Evolutionary conservation across 2,797 vertebrate species (phyloP).

Genomic region (Rhabdophis nuchalis): DNA sequence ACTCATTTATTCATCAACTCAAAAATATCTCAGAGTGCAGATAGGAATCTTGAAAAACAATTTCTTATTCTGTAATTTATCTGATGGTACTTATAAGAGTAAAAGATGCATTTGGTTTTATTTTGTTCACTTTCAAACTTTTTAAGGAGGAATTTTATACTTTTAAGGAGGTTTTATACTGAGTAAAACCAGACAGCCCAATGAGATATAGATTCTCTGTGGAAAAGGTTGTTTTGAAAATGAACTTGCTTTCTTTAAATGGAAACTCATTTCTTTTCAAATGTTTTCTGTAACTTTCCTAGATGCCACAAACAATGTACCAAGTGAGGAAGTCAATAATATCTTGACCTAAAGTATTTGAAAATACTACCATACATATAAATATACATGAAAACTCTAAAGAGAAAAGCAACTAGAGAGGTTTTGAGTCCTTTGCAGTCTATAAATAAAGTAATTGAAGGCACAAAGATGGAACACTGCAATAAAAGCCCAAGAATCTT

Average conservation of each 20-base stretch:
- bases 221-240: neutral
- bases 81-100: neutral
- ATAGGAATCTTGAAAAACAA: neutral
- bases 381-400: neutral
- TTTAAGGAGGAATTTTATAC: neutral
- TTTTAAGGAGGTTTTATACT: too few species aligned
- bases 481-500: neutral
- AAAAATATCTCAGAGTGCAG: neutral
- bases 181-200: neutral
- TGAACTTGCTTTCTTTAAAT: neutral
- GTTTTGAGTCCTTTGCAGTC: neutral
- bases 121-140: neutral
- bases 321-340: neutral
- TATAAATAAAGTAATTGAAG: neutral
- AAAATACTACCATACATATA: neutral
- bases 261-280: neutral
- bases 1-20: neutral
- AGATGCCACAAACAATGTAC: neutral
- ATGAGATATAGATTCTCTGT: neutral
- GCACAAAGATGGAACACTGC: neutral
- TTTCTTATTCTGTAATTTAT: neutral
- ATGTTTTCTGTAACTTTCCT: neutral
- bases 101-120: neutral
- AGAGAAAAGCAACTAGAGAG: neutral
- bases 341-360: neutral